Evolutionary conservation across 2,797 vertebrate species (phyloP), one percentile per base, ranked within the genome.

Genomic region (Pitangus sulphuratus): DNA sequence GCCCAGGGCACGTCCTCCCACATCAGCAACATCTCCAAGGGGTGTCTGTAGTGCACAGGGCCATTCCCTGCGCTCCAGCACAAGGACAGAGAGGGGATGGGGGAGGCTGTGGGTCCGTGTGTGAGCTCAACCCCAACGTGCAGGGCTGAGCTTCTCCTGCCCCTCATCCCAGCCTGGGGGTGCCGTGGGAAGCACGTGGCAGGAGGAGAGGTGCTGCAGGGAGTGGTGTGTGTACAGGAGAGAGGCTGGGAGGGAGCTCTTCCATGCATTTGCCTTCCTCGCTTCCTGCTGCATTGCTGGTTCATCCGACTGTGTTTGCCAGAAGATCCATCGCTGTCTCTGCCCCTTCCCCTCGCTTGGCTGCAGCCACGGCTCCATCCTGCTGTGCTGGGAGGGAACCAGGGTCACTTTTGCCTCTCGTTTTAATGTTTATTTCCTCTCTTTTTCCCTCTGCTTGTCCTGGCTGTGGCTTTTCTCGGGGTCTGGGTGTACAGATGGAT

Each of bases 401-500:
- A 39, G 58, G 68, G 40, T 91, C 48, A 88, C 74, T 60, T 60
- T 74, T 90, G 40, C 57, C 76, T 88, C 50, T 88, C 71, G 78
- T 95, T 96, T 96, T 97, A 96, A 97, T 94, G 68, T 69, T 65
- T 91, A 68, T 97, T 91, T 97, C 97, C 91, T 96, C 77, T 96
- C 77, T 97, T 94, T 97, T 94, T 94, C 16, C 82, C 93, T 95
- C 61, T 92, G 74, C 83, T 95, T 96, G 62, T 96, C 90, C 92
- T 89, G 86, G 80, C 82, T 92, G 87, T 95, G 89, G 89, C 95
- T 90, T 87, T 75, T 95, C 90, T 95, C 69, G 85, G 68, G 97
- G 95, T 58, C 82, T 95, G 94, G 94, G 92, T 82, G 91, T 80
- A 58, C 96, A 99, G 97, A 83, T 97, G 82, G 98, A 98, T 75